phyloP scores from a whole-genome alignment of 2,113 vertebrate genomes.

The Neopipo cinnamomea region DNA sequence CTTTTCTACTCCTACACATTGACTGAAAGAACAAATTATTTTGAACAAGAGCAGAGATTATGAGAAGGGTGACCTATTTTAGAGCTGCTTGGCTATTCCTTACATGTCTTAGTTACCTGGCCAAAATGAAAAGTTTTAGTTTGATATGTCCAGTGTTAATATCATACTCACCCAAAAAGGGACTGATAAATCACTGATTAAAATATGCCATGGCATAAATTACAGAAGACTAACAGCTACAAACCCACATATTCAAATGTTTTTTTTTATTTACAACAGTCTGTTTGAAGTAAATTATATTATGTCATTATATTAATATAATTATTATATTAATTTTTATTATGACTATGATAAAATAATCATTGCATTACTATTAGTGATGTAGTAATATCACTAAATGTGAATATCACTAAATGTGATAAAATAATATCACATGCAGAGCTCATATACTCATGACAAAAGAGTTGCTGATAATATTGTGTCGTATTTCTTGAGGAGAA shows the following conservation, averaged over 20 bases:
- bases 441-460: neutral
- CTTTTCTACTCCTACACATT: neutral
- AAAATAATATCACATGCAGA: neutral
- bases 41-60: neutral
- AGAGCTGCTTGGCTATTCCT: neutral
- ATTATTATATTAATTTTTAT: too few relatives aligned
- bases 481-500: too few relatives aligned
- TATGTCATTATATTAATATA: neutral
- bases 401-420: neutral
- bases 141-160: neutral
- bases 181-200: neutral
- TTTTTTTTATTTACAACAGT: neutral
- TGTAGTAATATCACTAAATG: neutral
- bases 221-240: neutral
- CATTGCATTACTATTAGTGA: neutral
- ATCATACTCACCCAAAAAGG: neutral
- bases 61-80: neutral
- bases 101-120: too few relatives aligned
- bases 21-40: neutral
- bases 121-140: neutral
- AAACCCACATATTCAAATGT: neutral
- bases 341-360: neutral
- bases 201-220: neutral
- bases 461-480: neutral
- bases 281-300: neutral